Percentiles rank a stretch among this genome's conserved stretches.
These are phyloP conservation scores for Paelopatides confundens DNA, from an alignment of 53 echinoderm and acorn worm genomes.

Conservation along the genomic window DNA sequence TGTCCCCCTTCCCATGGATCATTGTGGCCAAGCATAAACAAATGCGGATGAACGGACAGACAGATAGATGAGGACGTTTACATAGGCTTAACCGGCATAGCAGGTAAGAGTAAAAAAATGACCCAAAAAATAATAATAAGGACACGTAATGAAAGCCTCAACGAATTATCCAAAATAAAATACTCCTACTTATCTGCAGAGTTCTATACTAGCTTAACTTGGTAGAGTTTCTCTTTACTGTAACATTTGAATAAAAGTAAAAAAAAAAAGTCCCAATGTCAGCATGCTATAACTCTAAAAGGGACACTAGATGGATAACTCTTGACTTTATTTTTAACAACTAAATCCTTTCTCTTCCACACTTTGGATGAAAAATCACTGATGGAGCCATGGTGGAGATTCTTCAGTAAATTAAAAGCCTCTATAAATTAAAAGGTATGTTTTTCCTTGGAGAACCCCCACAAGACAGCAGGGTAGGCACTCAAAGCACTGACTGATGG, in stretches of 20 bases:
- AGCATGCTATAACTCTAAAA: neutral
- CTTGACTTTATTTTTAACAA: neutral
- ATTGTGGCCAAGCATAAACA: no score
- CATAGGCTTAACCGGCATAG: no score
- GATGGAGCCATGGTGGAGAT: neutral
- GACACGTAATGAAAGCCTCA: no score
- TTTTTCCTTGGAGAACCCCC: neutral
- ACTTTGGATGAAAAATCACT: slow-evolving; percentile 11
- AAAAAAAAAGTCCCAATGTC: neutral
- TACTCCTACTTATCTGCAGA: no score
- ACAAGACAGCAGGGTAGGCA: neutral
- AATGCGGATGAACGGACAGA: no score
- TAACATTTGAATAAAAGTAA: neutral
- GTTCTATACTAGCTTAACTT: no score
- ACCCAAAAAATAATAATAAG: no score
- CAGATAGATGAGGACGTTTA: no score
- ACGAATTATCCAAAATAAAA: no score
- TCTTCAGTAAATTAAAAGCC: neutral
- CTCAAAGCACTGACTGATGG: neutral
- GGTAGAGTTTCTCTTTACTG: neutral
- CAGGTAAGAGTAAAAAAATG: no score
- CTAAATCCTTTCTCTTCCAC: neutral
- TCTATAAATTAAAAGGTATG: neutral
- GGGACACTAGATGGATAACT: neutral
- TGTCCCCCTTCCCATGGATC: no score